A percentile compares a stretch with the other conserved stretches of the same genome.
These are phyloP conservation scores for Zapornia atra DNA, from an alignment of 2,113 vertebrate genomes.

Conservation along the genomic window DNA sequence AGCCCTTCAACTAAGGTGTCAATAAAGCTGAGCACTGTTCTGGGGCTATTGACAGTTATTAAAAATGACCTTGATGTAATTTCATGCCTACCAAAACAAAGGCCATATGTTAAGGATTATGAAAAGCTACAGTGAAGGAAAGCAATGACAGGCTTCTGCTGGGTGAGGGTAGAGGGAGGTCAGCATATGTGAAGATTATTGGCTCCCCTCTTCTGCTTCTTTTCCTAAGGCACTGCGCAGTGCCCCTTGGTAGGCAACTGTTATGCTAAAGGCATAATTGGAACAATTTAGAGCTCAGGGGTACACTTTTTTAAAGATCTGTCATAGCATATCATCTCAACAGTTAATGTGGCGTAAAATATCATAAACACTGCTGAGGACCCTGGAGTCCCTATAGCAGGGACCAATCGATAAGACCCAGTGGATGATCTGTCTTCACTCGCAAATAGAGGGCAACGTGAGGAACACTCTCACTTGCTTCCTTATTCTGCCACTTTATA, in stretches of 20 bases:
- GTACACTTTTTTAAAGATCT: conserved; percentile 60
- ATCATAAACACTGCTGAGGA: conserved; percentile 50
- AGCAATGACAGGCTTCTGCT: conserved; percentile 35
- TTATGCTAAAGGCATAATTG: conserved; percentile 61
- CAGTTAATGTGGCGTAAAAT: conserved; percentile 63
- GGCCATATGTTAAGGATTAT: conserved; percentile 84
- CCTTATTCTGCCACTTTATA: not conserved
- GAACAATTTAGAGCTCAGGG: conserved; percentile 63
- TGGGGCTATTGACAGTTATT: conserved; percentile 92
- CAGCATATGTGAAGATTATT: conserved; percentile 27
- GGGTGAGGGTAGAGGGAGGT: not conserved
- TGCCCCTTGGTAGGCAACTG: conserved; percentile 56
- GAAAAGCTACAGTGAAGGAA: conserved; percentile 69
- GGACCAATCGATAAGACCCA: not conserved
- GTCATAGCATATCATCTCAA: conserved; percentile 49
- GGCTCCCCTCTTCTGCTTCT: conserved; percentile 18
- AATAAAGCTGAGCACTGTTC: conserved; percentile 85
- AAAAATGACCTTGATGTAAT: conserved; percentile 98
- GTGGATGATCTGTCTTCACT: conserved; percentile 2
- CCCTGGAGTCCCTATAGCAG: not conserved
- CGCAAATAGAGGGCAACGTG: not conserved
- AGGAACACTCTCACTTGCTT: not conserved
- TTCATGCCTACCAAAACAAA: conserved; percentile 88
- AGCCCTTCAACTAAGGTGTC: conserved; percentile 83
- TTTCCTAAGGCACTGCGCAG: not conserved